Evolutionary conservation across 2,888 invertebrate genomes (phyloP), one percentile per base, ranked within the genome.

Genomic region (Caenorhabditis sp.): DNA sequence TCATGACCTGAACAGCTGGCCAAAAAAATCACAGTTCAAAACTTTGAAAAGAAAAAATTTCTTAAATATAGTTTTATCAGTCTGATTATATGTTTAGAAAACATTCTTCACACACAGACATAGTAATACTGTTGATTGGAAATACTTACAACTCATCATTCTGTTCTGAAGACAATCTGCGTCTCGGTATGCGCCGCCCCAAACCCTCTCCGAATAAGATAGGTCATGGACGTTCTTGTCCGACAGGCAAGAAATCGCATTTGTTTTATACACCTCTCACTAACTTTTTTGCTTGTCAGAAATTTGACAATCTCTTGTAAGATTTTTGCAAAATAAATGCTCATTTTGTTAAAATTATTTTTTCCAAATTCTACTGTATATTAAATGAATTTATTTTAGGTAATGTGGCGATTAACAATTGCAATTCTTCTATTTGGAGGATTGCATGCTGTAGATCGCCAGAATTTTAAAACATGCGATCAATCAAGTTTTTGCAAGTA

Each of bases 401-500:
- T 26, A n/a, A 69, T 69, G 72, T 74, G 72, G 80, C 71, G 55
- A 20, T 62, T 80, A n/a, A n/a, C 50, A 32, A 44, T 68, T 28
- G 68, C 62, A 3, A 58, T 61, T 6, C 55, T 80, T 11, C 35
- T 74, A 2, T 53, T 74, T 44, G 64, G 56, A 35, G 35, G 26
- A 0, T 8, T 65, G 1, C 6, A 68, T 11, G 86, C 86, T 2
- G 88, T 88, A 5, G 88, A 88, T 51, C 40, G 88, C 11, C 68
- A 69, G 4, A 88, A 88, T n/a, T 88, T 88, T 68, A 88, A 88
- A 72, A 80, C 83, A 4, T 88, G 88, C 24, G 68, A 81, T 9
- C 82, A 85, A 15, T 87, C 88, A 0, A 82, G 84, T 11, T 88
- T 88, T 61, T 88, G 88, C 87, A 87, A 86, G 88, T 88, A 24